A percentile compares a stretch with the other conserved stretches of the same genome.
Conservation (phyloP, 2,113 vertebrate species). For the Pantherophis guttatus region DNA sequence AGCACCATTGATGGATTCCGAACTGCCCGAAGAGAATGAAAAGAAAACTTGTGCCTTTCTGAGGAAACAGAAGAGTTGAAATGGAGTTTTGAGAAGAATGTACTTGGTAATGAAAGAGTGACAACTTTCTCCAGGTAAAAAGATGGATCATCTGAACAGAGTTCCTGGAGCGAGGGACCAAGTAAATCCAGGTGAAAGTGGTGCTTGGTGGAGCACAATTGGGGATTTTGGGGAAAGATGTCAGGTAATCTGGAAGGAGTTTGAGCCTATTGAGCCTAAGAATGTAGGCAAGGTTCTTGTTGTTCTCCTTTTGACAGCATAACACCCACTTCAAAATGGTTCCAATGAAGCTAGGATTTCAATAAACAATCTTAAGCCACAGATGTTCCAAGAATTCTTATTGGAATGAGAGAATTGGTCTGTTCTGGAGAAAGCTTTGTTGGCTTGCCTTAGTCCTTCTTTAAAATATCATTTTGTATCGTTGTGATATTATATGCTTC, state of each 20-base stretch:
- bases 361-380: neutral
- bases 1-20: neutral
- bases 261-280: neutral
- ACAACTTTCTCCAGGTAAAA: neutral
- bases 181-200: neutral
- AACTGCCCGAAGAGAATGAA: neutral
- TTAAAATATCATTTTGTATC: neutral
- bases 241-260: neutral
- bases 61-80: neutral
- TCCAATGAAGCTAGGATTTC: neutral
- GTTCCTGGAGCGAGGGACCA: neutral
- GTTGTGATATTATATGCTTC: neutral
- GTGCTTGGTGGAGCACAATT: neutral
- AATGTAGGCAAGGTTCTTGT: neutral
- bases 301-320: neutral
- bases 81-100: neutral
- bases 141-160: neutral
- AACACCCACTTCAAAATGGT: neutral
- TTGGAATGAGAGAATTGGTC: neutral
- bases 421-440: neutral
- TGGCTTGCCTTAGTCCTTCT: neutral
- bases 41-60: neutral
- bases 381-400: neutral
- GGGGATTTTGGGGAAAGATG: neutral
- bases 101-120: neutral